These are phyloP conservation scores for Cremastinae sp. DNA, from an alignment of 2,888 invertebrate genomes.

Conservation along the genomic window DNA sequence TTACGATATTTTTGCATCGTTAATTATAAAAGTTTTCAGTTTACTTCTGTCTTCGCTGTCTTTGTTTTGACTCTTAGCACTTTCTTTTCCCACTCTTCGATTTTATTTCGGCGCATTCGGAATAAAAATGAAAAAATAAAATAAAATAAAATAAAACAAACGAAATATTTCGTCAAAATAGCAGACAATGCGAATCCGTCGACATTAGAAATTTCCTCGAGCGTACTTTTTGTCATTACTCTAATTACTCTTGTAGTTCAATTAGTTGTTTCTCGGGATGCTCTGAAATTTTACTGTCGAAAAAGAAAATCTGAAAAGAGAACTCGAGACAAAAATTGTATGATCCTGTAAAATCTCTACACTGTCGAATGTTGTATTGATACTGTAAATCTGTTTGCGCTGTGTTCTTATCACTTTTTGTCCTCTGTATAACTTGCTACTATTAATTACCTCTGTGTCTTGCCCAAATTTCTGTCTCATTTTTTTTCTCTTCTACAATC, in stretches of 20 bases:
- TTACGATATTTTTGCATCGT: conserved; percentile 47
- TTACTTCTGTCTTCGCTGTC: conserved; percentile 6
- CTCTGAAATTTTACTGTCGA: conserved; percentile 38
- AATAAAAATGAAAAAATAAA: conserved; percentile 23
- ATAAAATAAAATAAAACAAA: too few relatives aligned
- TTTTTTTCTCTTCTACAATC: conserved; percentile 38
- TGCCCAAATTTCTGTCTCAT: conserved; percentile 15
- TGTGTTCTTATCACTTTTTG: conserved; percentile 27
- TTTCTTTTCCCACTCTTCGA: conserved; percentile 1
- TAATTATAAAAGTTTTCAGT: conserved; percentile 37
- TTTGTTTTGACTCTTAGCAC: not conserved
- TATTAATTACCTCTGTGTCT: conserved; percentile 1
- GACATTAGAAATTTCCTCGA: conserved; percentile 37
- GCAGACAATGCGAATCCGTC: conserved; percentile 42
- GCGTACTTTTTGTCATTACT: conserved; percentile 50
- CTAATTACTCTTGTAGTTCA: conserved; percentile 52
- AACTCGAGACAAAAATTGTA: too few relatives aligned
- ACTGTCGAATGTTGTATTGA: too few relatives aligned
- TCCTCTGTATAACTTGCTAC: conserved; percentile 42
- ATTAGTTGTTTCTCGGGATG: conserved; percentile 41
- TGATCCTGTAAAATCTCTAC: too few relatives aligned
- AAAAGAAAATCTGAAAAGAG: too few relatives aligned
- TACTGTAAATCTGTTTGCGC: conserved; percentile 37
- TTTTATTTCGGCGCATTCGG: conserved; percentile 45
- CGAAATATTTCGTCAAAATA: too few relatives aligned